Percentiles rank a stretch among this genome's conserved stretches.
phyloP scores from a whole-genome alignment of 1,140 invertebrate genomes.

The Ceratina japonica region DNA sequence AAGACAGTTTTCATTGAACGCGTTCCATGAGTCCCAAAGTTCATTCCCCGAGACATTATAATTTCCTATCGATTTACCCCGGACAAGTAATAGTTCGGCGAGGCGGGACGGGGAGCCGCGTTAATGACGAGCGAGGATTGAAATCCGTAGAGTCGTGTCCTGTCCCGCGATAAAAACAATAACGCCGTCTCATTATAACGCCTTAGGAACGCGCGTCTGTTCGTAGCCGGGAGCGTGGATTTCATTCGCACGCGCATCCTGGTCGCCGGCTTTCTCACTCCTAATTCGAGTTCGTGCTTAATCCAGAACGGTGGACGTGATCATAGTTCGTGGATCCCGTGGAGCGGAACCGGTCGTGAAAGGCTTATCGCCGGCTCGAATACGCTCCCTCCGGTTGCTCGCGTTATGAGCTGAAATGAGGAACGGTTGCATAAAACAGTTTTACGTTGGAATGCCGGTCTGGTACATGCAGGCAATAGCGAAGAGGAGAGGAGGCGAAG shows the following conservation, averaged over 20 bases:
- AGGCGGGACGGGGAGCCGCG: background rate
- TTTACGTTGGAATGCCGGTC: conserved; percentile 21
- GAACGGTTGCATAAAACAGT: conserved; percentile 43
- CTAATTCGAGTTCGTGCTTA: conserved; percentile 54
- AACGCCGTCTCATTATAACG: conserved; percentile 23
- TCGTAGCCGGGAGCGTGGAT: background rate
- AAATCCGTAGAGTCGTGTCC: conserved; percentile 23
- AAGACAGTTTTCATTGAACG: too few species aligned
- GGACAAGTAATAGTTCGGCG: too few species aligned
- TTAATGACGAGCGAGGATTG: conserved; percentile 15
- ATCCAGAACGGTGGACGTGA: conserved; percentile 50
- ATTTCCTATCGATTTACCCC: too few species aligned
- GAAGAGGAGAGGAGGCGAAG: background rate
- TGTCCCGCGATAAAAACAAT: conserved; percentile 24
- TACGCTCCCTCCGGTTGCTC: background rate
- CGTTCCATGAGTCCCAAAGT: too few species aligned
- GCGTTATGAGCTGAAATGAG: conserved; percentile 29
- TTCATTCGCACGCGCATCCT: background rate
- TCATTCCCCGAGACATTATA: too few species aligned
- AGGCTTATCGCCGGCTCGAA: conserved; percentile 52
- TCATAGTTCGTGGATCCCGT: conserved; percentile 60
- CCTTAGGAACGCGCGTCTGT: conserved; percentile 6
- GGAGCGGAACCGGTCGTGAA: conserved; percentile 49
- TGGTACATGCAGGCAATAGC: background rate
- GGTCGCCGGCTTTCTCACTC: background rate